Evolutionary conservation across 2,113 vertebrate genomes (phyloP).

Genomic region (Propithecus coquereli): DNA sequence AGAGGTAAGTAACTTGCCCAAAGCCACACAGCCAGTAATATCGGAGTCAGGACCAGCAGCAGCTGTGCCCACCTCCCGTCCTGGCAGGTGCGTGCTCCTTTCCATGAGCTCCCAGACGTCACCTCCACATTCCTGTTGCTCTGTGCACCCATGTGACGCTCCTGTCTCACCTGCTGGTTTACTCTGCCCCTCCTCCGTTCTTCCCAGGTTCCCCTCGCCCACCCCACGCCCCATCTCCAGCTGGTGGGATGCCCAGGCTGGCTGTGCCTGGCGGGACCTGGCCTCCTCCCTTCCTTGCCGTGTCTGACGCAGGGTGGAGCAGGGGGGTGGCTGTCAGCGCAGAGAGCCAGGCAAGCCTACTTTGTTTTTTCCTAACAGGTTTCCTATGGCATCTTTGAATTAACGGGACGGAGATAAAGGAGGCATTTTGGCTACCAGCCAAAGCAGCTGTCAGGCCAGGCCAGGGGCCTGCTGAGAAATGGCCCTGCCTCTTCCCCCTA

Average conservation of each 20-base stretch:
- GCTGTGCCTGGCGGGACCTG: background rate
- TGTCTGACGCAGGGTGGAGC: background rate
- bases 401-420: conserved; percentile 46
- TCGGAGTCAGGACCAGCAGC: background rate
- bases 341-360: background rate
- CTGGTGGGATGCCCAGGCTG: background rate
- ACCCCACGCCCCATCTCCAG: rapidly evolving
- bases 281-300: background rate
- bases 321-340: rapidly evolving
- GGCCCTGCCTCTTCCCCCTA: background rate
- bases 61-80: too few relatives aligned
- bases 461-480: background rate
- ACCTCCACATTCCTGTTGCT: background rate
- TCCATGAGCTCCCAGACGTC: background rate
- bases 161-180: background rate
- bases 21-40: background rate
- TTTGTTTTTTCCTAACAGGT: background rate
- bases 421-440: background rate
- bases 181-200: background rate
- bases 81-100: rapidly evolving
- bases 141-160: rapidly evolving
- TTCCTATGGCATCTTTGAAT: conserved; percentile 25
- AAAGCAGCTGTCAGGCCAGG: background rate
- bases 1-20: background rate
- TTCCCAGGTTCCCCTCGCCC: too few relatives aligned